Conservation (phyloP, 2,888 invertebrate species). For the Laspeyria flexula region DNA sequence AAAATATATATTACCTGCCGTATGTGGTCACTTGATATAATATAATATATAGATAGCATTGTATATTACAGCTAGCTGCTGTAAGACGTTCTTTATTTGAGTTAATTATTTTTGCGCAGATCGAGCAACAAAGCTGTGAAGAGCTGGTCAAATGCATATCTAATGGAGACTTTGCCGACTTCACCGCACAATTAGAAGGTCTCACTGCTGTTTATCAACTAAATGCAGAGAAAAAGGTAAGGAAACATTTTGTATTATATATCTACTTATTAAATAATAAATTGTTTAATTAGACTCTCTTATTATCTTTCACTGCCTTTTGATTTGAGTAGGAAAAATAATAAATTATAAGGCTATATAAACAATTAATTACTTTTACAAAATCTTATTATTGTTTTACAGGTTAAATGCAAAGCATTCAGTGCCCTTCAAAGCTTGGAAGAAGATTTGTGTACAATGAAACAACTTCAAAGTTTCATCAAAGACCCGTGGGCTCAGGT, state of each 20-base stretch:
- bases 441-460: constrained; percentile 93
- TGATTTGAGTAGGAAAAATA: too few species aligned
- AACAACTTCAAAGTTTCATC: constrained; percentile 91
- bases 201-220: constrained; percentile 96
- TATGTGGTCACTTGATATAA: too few species aligned
- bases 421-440: constrained; percentile 96
- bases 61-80: too few species aligned
- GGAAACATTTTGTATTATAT: constrained; percentile 7
- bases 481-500: constrained; percentile 89
- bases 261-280: too few species aligned
- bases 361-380: not conserved
- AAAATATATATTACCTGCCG: too few species aligned
- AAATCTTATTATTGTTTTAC: constrained; percentile 8
- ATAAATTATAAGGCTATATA: too few species aligned
- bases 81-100: too few species aligned
- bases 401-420: constrained; percentile 96
- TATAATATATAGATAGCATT: too few species aligned
- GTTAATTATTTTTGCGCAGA: constrained; percentile 55
- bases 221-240: constrained; percentile 95
- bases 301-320: too few species aligned
- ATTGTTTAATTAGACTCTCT: too few species aligned
- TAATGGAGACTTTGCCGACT: constrained; percentile 95
- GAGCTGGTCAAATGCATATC: constrained; percentile 94
- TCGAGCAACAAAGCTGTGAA: constrained; percentile 93
- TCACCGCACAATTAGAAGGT: constrained; percentile 96